These are phyloP conservation scores for Papilio demoleus DNA, from an alignment of 2,888 invertebrate genomes.

Conservation along the genomic window DNA sequence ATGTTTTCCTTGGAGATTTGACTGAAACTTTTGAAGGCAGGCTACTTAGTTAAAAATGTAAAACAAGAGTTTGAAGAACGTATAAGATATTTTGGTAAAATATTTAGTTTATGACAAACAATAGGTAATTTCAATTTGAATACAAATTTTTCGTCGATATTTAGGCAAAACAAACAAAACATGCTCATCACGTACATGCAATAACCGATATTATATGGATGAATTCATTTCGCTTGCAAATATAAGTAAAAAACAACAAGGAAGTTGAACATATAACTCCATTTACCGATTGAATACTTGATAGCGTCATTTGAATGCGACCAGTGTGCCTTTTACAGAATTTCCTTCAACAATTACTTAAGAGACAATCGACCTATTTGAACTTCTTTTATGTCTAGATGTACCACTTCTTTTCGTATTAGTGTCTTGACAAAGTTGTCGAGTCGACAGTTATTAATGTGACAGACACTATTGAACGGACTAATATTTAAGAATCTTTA, in stretches of 20 bases:
- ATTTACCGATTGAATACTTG: conserved; percentile 41
- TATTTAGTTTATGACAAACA: too few species aligned
- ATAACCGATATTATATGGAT: background rate
- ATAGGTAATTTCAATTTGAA: too few species aligned
- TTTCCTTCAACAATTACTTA: conserved; percentile 65
- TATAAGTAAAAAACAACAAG: conserved; percentile 21
- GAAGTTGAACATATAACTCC: conserved; percentile 14
- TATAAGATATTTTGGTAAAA: too few species aligned
- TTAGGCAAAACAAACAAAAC: background rate
- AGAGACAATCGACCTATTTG: conserved; percentile 70
- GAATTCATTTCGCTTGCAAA: background rate
- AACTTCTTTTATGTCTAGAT: conserved; percentile 53
- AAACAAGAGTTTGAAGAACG: too few species aligned
- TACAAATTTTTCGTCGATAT: too few species aligned
- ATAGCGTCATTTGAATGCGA: conserved; percentile 35
- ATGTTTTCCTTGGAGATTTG: too few species aligned
- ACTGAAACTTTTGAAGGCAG: too few species aligned
- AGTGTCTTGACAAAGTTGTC: background rate
- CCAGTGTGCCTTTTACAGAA: conserved; percentile 44
- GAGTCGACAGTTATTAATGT: conserved; percentile 18
- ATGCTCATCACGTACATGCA: background rate
- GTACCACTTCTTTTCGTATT: conserved; percentile 33
- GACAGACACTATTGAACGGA: background rate
- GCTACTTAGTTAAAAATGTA: too few species aligned
- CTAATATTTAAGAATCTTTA: background rate